phyloP scores from a whole-genome alignment of 1,140 invertebrate species.

The Saxidomus purpurata region DNA sequence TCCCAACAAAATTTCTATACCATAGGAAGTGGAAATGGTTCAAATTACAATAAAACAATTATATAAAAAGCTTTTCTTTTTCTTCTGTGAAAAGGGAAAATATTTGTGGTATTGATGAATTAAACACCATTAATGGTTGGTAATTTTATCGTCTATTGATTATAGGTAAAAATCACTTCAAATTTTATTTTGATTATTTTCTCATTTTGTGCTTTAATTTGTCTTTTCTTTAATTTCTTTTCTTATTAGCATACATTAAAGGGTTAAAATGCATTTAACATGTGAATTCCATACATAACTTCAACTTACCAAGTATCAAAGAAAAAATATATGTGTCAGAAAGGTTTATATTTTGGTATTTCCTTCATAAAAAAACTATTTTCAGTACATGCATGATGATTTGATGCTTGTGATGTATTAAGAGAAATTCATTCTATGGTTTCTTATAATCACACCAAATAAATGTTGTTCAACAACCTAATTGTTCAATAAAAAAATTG shows the following conservation, averaged over 20 bases:
- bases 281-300: constrained; percentile 11
- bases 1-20: background rate
- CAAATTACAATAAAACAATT: constrained; percentile 36
- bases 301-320: background rate
- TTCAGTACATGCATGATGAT: too few species aligned
- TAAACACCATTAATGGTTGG: constrained; percentile 23
- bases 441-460: too few species aligned
- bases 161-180: constrained; percentile 23
- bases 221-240: background rate
- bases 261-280: background rate
- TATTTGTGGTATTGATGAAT: constrained; percentile 22
- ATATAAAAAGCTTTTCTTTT: constrained; percentile 3
- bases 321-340: background rate
- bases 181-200: background rate
- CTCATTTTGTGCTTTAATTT: background rate
- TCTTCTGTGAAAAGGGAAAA: background rate
- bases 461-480: too few species aligned
- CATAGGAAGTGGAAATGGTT: background rate
- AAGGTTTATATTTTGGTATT: too few species aligned
- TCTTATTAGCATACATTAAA: background rate
- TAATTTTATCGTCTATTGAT: constrained; percentile 39
- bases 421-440: too few species aligned
- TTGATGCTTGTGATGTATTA: too few species aligned
- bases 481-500: too few species aligned
- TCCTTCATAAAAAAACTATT: too few species aligned